phyloP scores from a whole-genome alignment of 2,113 vertebrate species.

The Dermatemys mawii region DNA sequence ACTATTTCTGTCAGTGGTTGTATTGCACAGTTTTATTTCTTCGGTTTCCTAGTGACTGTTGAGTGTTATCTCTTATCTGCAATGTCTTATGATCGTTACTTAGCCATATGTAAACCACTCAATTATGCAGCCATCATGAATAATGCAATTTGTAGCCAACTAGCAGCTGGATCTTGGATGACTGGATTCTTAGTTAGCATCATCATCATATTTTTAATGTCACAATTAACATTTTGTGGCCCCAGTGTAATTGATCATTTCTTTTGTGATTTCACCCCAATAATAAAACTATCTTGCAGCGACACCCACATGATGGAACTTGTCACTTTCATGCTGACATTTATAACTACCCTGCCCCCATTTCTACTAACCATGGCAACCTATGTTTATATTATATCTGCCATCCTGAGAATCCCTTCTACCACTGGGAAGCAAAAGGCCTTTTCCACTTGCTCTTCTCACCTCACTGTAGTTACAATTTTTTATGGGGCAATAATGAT shows the following conservation, averaged over 20 bases:
- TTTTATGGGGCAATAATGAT: no score
- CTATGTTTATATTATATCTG: no score
- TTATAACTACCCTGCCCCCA: no score
- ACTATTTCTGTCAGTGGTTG: constrained; percentile 33
- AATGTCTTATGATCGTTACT: constrained; percentile 10
- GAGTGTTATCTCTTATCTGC: constrained; percentile 56
- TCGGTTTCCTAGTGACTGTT: constrained; percentile 52
- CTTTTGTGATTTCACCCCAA: neutral
- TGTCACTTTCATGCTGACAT: neutral
- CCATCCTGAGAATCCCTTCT: no score
- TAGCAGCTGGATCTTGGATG: constrained; percentile 41
- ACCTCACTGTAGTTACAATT: no score
- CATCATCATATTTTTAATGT: constrained; percentile 44
- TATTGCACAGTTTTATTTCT: constrained; percentile 67
- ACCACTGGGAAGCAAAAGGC: no score
- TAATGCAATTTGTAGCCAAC: neutral
- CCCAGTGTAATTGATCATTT: neutral
- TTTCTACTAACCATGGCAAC: no score
- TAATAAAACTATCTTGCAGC: neutral
- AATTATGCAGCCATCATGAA: constrained; percentile 25
- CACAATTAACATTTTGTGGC: neutral
- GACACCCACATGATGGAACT: neutral
- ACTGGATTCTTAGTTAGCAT: constrained; percentile 56
- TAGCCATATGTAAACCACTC: constrained; percentile 33
- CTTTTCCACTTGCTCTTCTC: no score